A percentile compares a stretch with the other conserved stretches of the same genome.
These are phyloP conservation scores for Chitala chitala DNA, from an alignment of 2,113 vertebrate species.

Conservation along the genomic window DNA sequence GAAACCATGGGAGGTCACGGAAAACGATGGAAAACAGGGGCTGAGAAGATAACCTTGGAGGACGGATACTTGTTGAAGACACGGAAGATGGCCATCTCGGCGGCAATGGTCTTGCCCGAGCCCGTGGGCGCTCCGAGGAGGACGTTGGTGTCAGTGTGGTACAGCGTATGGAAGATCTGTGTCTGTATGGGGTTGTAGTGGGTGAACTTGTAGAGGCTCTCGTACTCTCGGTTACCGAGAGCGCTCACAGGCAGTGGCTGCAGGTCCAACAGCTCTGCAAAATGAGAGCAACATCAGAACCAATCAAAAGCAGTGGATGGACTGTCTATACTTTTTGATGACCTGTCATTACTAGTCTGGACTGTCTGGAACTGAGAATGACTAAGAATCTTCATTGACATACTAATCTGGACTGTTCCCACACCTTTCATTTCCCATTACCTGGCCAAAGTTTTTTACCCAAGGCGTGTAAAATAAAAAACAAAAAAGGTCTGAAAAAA, in stretches of 20 bases:
- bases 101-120: conserved; percentile 95
- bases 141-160: conserved; percentile 91
- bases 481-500: conserved; percentile 6
- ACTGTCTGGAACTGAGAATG: too few relatives aligned
- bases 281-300: not conserved
- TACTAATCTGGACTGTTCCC: not conserved
- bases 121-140: conserved; percentile 95
- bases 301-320: not conserved
- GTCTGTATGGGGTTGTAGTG: conserved; percentile 98
- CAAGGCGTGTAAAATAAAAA: not conserved
- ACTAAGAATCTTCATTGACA: too few relatives aligned
- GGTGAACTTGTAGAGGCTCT: conserved; percentile 89
- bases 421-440: conserved; percentile 6
- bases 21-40: not conserved
- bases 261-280: conserved; percentile 88
- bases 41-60: conserved; percentile 72
- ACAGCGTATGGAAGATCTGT: conserved; percentile 94
- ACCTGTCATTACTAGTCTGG: too few relatives aligned
- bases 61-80: conserved; percentile 88
- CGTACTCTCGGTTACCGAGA: conserved; percentile 74
- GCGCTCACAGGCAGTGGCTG: conserved; percentile 85
- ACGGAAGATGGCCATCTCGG: conserved; percentile 93
- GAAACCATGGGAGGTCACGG: too few relatives aligned
- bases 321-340: too few relatives aligned
- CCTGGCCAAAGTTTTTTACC: not conserved